A percentile compares a stretch with the other conserved stretches of the same genome.
Conservation (phyloP, 2,888 invertebrate species). For the Cheilosia pagana region DNA sequence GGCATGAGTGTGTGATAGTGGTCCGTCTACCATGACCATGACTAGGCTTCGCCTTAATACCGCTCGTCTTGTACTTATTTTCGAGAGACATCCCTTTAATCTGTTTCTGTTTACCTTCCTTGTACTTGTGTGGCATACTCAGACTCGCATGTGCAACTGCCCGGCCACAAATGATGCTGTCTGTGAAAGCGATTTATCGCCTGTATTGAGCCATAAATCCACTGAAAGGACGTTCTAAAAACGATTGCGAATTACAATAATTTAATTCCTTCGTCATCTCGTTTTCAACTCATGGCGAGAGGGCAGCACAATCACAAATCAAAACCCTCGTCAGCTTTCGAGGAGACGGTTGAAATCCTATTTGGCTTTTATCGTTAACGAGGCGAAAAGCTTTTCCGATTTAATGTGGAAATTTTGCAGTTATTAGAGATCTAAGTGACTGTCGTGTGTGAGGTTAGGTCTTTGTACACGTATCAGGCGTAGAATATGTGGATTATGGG, state of each 20-base stretch:
- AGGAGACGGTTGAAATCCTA: conserved; percentile 25
- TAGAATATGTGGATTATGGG: conserved; percentile 52
- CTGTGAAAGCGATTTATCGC: not conserved
- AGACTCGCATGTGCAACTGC: not conserved
- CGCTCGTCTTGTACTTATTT: conserved; percentile 26
- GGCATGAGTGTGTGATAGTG: not conserved
- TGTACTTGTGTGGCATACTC: not conserved
- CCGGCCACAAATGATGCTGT: not conserved
- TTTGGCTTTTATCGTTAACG: conserved; percentile 62
- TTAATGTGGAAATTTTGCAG: conserved; percentile 57
- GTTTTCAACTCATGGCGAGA: not conserved
- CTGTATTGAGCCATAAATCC: conserved; percentile 12
- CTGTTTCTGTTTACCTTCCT: conserved; percentile 16
- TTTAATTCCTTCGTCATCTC: conserved; percentile 20
- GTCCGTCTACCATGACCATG: conserved; percentile 56
- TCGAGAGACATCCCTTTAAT: conserved; percentile 6
- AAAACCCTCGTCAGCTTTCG: conserved; percentile 43
- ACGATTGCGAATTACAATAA: conserved; percentile 2
- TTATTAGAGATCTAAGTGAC: conserved; percentile 65
- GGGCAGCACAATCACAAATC: conserved; percentile 32
- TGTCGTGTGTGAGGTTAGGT: conserved; percentile 21
- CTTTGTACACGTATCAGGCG: conserved; percentile 21
- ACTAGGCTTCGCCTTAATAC: conserved; percentile 25
- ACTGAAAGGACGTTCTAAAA: not conserved
- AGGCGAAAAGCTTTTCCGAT: conserved; percentile 60